Evolutionary conservation across 2,113 vertebrate species (phyloP).

Genomic region (Psephotus haematonotus): DNA sequence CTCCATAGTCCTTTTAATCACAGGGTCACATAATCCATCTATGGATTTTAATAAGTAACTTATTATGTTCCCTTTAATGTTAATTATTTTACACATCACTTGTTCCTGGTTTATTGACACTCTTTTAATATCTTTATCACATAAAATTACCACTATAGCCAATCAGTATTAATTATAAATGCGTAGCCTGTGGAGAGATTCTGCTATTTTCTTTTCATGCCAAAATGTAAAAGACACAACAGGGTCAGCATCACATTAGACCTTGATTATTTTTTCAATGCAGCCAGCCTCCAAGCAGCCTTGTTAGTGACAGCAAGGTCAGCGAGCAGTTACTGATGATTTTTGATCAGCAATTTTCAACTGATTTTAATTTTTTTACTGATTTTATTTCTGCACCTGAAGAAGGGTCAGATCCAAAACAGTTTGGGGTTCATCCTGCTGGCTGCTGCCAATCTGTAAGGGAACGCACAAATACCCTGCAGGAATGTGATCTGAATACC

Average conservation of each 20-base stretch:
- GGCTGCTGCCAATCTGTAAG: not conserved
- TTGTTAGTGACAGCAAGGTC: not conserved
- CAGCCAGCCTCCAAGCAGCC: not conserved
- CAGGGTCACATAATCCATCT: slow-evolving; percentile 80
- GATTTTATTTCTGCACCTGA: not conserved
- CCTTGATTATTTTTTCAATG: not conserved
- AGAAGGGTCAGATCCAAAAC: not conserved
- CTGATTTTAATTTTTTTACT: not conserved
- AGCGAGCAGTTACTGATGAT: not conserved
- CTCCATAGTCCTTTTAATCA: slow-evolving; percentile 73
- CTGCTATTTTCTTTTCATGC: not conserved
- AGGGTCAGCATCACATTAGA: not conserved
- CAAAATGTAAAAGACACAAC: slow-evolving; percentile 17
- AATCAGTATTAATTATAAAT: slow-evolving; percentile 22
- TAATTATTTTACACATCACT: slow-evolving; percentile 84
- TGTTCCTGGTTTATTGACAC: slow-evolving; percentile 60
- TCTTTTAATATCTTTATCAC: slow-evolving; percentile 62
- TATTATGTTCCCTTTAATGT: slow-evolving; percentile 81
- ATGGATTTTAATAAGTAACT: slow-evolving; percentile 91
- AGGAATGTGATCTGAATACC: not conserved
- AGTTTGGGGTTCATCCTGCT: not conserved
- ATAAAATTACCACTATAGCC: slow-evolving; percentile 42
- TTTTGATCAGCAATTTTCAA: slow-evolving; percentile 9
- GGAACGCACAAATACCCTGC: not conserved
- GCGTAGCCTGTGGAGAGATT: not conserved